phyloP scores from a whole-genome alignment of 1,140 invertebrate species.

The Neodiprion virginianus region DNA sequence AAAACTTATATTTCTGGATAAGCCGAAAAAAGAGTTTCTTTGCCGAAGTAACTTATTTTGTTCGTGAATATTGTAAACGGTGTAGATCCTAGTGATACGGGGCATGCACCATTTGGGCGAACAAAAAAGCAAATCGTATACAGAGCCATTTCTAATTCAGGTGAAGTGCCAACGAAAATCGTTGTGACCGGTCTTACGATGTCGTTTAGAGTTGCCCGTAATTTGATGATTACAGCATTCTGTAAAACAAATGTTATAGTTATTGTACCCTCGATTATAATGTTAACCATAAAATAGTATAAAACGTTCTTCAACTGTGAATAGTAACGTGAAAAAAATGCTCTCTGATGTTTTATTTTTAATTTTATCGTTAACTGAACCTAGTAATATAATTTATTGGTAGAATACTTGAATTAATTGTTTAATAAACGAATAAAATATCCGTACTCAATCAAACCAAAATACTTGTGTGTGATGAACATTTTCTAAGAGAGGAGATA shows the following conservation, averaged over 20 bases:
- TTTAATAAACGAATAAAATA: too few species aligned
- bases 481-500: too few species aligned
- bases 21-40: slow-evolving; percentile 54
- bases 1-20: slow-evolving; percentile 47
- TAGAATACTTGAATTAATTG: too few species aligned
- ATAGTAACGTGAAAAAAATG: background rate
- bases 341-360: background rate
- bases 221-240: slow-evolving; percentile 61
- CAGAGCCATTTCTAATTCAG: slow-evolving; percentile 74
- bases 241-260: slow-evolving; percentile 41
- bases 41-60: slow-evolving; percentile 57
- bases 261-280: slow-evolving; percentile 16
- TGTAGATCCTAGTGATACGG: slow-evolving; percentile 54
- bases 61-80: slow-evolving; percentile 56
- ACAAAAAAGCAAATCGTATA: slow-evolving; percentile 71
- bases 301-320: slow-evolving; percentile 10
- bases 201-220: slow-evolving; percentile 63
- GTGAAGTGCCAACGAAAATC: slow-evolving; percentile 72
- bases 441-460: too few species aligned
- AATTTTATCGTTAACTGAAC: background rate
- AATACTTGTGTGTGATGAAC: too few species aligned
- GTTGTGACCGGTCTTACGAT: slow-evolving; percentile 63
- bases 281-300: slow-evolving; percentile 23
- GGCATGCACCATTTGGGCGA: slow-evolving; percentile 61
- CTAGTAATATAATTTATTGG: slow-evolving; percentile 8